Base-by-base conservation (phyloP, 1,140 invertebrate species). In the Drosophila funebris region DNA sequence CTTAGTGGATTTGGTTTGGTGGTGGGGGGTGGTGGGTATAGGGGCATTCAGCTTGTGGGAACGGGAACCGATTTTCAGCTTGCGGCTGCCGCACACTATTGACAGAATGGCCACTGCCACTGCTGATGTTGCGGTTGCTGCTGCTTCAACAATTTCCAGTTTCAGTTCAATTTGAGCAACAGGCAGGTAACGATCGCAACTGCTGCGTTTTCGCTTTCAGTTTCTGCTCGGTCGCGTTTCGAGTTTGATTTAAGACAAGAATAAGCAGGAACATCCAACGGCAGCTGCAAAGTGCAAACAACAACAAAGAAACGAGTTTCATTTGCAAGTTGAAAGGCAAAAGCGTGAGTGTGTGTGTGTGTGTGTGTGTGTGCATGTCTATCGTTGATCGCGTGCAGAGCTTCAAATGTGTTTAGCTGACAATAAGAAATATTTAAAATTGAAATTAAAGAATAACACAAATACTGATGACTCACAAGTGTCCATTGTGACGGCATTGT, bases 151-250 rank as follows among this genome's bases (percentile, higher is more conserved):
- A 13, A 69, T 66, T 88, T 87, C 82, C 83, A 88, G 82, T 87
- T 87, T 87, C 78, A 87, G 82, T 87, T 82, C 48, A 76, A 82
- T 70, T 88, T 63, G 63, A 87, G 83, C 82, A 81, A 74, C 82
- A 46, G 78, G 63, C 83, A 76, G 60, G 78, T 78, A 87, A 71
- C 69, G 78, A 73, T 76, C 82, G 75, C 54, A 36, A 29, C 36
- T 58, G 66, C 52, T 73, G 37, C 58, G 41, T 14, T 54, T 29
- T 76, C 72, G 66, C 72, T 75, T 87, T 87, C 83, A 24, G 70
- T 85, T 63, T 64, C 57, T 24, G 44, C 24, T 22, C 24, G 27
- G 11, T 50, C 73, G 61, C 58, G 56, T n/a, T 61, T 52, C n/a
- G 41, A 16, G 57, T 61, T 76, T 58, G 75, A 87, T 70, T 44